A percentile compares a stretch with the other conserved stretches of the same genome.
phyloP scores from a whole-genome alignment of 2,888 invertebrate species.

The Brachyptera putata region DNA sequence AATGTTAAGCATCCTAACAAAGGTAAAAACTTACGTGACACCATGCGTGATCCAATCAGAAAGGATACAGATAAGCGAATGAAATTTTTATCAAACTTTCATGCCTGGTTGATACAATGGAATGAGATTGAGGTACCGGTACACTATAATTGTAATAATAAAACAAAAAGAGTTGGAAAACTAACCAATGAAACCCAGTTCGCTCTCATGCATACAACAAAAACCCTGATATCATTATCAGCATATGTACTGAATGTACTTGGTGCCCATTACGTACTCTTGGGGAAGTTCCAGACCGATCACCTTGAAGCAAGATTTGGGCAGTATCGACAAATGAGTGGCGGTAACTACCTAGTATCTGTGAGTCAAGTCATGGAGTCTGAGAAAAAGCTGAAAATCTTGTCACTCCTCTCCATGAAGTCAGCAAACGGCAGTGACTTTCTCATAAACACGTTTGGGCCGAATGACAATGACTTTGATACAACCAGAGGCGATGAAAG shows the following conservation, averaged over 20 bases:
- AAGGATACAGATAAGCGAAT: background rate
- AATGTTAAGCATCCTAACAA: background rate
- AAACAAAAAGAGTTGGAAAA: background rate
- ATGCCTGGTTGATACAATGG: background rate
- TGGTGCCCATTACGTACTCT: constrained; percentile 25
- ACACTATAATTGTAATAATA: background rate
- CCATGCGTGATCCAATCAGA: background rate
- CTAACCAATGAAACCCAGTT: background rate
- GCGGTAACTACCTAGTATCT: constrained; percentile 29
- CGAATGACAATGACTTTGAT: background rate
- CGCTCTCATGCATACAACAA: background rate
- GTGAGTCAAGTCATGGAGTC: constrained; percentile 27
- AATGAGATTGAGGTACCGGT: background rate
- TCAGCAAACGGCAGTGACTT: background rate
- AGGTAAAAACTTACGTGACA: background rate
- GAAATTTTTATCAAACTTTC: background rate
- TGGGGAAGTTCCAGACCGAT: constrained; percentile 34
- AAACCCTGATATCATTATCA: background rate
- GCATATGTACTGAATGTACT: background rate
- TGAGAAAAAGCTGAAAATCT: constrained; percentile 25
- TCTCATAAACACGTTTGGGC: background rate
- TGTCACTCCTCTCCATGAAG: background rate
- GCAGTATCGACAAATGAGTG: constrained; percentile 31
- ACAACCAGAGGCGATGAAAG: background rate
- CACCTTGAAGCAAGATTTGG: constrained; percentile 32